phyloP scores from a whole-genome alignment of 2,113 vertebrate genomes.

The Heterotis niloticus region DNA sequence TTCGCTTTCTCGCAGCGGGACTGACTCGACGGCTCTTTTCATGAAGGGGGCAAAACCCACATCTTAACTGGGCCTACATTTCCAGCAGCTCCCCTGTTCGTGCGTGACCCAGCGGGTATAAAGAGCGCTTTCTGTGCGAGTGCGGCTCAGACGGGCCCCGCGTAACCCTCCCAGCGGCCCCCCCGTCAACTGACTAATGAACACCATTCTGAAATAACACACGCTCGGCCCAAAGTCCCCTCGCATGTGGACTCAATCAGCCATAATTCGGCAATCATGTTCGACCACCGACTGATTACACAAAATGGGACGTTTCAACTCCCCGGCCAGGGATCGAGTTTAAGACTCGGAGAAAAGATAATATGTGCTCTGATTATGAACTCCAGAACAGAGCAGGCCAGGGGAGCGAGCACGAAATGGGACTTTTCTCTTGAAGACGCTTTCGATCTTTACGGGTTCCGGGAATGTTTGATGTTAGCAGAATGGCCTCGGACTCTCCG shows the following conservation, averaged over 20 bases:
- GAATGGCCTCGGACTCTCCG: neutral
- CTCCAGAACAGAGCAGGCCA: neutral
- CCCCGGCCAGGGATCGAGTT: slow-evolving; percentile 17
- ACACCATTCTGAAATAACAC: slow-evolving; percentile 27
- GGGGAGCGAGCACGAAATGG: neutral
- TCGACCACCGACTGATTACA: slow-evolving; percentile 23
- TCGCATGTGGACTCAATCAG: slow-evolving; percentile 25
- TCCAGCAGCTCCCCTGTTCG: neutral
- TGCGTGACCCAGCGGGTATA: neutral
- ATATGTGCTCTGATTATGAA: slow-evolving; percentile 24
- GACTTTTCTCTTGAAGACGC: slow-evolving; percentile 6
- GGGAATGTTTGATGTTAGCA: slow-evolving; percentile 1
- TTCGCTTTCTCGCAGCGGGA: neutral
- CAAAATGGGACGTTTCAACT: slow-evolving; percentile 26
- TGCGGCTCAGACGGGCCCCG: neutral
- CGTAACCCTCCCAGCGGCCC: neutral
- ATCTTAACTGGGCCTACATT: slow-evolving; percentile 4
- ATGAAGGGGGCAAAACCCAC: neutral
- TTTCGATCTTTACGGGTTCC: neutral
- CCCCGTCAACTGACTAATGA: slow-evolving; percentile 16
- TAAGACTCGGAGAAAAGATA: slow-evolving; percentile 26
- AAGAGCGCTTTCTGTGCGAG: neutral
- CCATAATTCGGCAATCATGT: slow-evolving; percentile 23
- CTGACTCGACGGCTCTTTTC: neutral
- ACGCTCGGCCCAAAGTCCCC: neutral